Base-by-base conservation (phyloP, 23 tunicate species). In the Diplosoma virens region DNA sequence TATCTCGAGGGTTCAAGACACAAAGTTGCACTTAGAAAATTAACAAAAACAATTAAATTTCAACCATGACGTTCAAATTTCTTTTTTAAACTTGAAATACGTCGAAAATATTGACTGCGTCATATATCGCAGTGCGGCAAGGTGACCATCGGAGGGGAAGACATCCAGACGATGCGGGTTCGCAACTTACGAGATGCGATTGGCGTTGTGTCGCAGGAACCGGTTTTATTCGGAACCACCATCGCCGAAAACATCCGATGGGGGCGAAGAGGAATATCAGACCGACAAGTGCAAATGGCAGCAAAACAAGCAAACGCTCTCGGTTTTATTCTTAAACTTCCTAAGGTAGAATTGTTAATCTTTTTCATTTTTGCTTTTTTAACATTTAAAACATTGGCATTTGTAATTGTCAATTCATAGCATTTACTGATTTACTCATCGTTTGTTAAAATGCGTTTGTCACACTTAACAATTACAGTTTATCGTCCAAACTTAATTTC, bases 141-240 rank as follows among this genome's bases (percentile, higher is more conserved):
- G 25, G 59, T 92, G 6, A 30, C 35, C 0, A 37, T 92, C n/a
- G 97, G 89, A 5, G 92, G 87, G 22, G 36, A 50, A 25, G 58
- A 80, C 48, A 71, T 85, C 26, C 65, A 58, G 2, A 47, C 71
- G 1, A 25, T 85, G 29, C 75, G 81, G 48, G 83, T 92, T 18
- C 36, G 75, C n/a, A 86, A 81, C 55, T 70, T 85, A 0, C 82
- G 97, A 33, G 84, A 81, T 20, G 20, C 56, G 18, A 81, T 92
- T 23, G 97, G 93, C 27, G 97, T 92, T 34, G 97, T 92, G 9
- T 77, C 93, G n/a, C 97, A 92, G 58, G 97, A 92, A 45, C 97
- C 97, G 24, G 93, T 92, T 1, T 60, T 92, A 2, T 92, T 92
- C 58, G 82, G 68, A 25, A 85, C 92, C 3, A 85, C 84, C 18